These are phyloP conservation scores for Corydoras maculifer DNA, from an alignment of 2,113 vertebrate species.

Conservation along the genomic window DNA sequence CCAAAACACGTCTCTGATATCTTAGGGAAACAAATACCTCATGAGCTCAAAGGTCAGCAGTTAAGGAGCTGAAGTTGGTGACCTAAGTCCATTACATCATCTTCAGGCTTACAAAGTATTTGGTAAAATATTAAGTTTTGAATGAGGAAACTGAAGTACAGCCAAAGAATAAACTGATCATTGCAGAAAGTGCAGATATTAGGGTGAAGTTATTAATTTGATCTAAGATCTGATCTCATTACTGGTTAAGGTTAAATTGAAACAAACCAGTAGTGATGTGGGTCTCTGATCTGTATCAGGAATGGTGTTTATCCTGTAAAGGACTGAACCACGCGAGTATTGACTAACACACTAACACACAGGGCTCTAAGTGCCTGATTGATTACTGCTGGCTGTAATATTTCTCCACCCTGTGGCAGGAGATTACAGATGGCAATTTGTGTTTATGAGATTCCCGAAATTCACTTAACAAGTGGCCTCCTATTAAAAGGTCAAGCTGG, in stretches of 20 bases:
- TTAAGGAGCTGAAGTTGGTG: constrained; percentile 48
- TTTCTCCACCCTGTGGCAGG: constrained; percentile 49
- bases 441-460: constrained; percentile 59
- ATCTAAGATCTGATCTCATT: neutral
- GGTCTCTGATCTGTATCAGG: constrained; percentile 6
- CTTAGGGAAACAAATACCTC: constrained; percentile 51
- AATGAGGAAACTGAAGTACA: neutral
- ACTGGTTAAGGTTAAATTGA: constrained; percentile 12
- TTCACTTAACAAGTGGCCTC: constrained; percentile 43
- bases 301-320: neutral
- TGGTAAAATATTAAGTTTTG: neutral
- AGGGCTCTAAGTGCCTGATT: constrained; percentile 55
- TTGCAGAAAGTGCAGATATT: neutral
- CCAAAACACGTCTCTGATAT: constrained; percentile 44
- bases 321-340: too few relatives aligned
- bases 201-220: neutral
- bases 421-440: constrained; percentile 54
- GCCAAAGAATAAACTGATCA: neutral
- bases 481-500: constrained; percentile 50
- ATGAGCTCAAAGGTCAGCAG: constrained; percentile 50
- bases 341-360: neutral
- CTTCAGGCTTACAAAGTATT: neutral
- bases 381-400: constrained; percentile 47
- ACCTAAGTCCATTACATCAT: constrained; percentile 49
- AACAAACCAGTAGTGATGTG: constrained; percentile 6